phyloP scores from a whole-genome alignment of 1,140 invertebrate species.

The Callitettix versicolor region DNA sequence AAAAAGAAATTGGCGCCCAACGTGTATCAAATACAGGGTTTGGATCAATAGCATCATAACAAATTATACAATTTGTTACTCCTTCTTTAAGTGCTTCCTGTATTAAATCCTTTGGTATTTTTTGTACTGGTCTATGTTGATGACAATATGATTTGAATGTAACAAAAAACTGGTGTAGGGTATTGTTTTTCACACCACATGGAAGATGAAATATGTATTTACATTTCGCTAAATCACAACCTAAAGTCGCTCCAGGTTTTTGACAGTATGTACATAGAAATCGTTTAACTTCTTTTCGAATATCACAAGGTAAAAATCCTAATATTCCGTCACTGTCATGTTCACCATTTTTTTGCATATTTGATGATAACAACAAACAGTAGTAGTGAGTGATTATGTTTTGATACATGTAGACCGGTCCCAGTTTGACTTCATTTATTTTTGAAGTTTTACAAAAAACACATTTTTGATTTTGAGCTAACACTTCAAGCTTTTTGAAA shows the following conservation, averaged over 20 bases:
- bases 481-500: neutral
- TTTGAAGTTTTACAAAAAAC: constrained; percentile 38
- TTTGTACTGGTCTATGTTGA: constrained; percentile 44
- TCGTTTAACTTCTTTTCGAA: constrained; percentile 43
- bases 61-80: constrained; percentile 41
- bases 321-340: constrained; percentile 46
- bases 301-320: constrained; percentile 49
- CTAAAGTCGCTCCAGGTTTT: constrained; percentile 47
- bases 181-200: constrained; percentile 45
- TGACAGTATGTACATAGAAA: constrained; percentile 48
- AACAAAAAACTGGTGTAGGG: constrained; percentile 36
- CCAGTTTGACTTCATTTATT: constrained; percentile 39
- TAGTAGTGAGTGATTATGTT: constrained; percentile 42
- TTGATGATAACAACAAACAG: constrained; percentile 50
- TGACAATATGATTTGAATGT: constrained; percentile 45
- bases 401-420: constrained; percentile 37
- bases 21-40: constrained; percentile 34
- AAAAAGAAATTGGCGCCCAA: no score
- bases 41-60: constrained; percentile 39
- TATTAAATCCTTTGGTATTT: constrained; percentile 30
- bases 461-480: constrained; percentile 27
- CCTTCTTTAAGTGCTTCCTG: constrained; percentile 22
- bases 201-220: constrained; percentile 47
- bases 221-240: constrained; percentile 44
- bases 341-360: constrained; percentile 47